Conservation (phyloP, 1,140 invertebrate genomes). For the Oncopeltus fasciatus region DNA sequence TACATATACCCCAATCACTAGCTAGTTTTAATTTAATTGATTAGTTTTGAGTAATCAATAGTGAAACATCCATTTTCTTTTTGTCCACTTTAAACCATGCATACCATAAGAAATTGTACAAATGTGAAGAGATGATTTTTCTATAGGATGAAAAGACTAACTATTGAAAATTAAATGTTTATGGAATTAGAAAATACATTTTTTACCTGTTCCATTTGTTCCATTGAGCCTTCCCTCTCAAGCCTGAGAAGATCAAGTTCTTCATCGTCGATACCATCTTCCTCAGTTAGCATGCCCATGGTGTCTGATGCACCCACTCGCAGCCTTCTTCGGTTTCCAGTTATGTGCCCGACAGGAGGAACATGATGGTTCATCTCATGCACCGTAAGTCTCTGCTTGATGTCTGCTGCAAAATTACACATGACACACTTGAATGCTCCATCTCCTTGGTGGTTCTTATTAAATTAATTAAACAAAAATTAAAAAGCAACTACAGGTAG, state of each 20-base stretch:
- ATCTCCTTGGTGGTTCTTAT: conserved; percentile 72
- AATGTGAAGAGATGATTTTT: no score
- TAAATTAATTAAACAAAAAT: no score
- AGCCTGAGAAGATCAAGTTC: conserved; percentile 18
- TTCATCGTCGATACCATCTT: conserved; percentile 21
- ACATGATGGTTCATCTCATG: conserved; percentile 82
- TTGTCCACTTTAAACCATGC: no score
- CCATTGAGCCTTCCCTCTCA: conserved; percentile 11
- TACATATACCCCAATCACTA: no score
- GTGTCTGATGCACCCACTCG: conserved; percentile 55
- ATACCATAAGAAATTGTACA: no score
- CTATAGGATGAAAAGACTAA: no score
- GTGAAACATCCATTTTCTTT: no score
- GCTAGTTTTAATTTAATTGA: no score
- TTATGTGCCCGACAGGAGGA: conserved; percentile 48
- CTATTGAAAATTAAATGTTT: no score
- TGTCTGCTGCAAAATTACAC: conserved; percentile 83
- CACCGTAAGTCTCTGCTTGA: conserved; percentile 80
- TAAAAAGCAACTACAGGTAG: no score
- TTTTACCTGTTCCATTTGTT: conserved; percentile 5
- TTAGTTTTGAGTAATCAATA: no score
- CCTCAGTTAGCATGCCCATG: conserved; percentile 26
- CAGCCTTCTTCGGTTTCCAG: conserved; percentile 39
- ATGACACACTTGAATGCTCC: conserved; percentile 70
- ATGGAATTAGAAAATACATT: no score